These are phyloP conservation scores for Mormyrus hasselquistii DNA, from an alignment of 2,797 vertebrate species.

Conservation along the genomic window DNA sequence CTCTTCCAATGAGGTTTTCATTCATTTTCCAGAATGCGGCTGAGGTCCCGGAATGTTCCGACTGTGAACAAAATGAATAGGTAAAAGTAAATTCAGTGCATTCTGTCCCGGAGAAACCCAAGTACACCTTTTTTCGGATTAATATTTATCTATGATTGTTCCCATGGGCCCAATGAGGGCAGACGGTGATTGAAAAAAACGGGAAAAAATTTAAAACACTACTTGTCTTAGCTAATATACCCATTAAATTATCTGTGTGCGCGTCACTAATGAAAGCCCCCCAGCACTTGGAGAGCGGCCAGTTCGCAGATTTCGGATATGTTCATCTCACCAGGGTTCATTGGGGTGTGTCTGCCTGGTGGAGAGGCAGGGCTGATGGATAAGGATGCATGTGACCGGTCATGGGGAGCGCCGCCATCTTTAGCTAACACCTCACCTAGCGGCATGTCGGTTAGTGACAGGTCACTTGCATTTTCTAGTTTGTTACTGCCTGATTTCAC, in stretches of 20 bases:
- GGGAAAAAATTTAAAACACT: constrained; percentile 34
- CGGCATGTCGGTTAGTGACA: neutral
- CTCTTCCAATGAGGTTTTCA: neutral
- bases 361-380: neutral
- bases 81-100: neutral
- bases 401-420: neutral
- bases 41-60: neutral
- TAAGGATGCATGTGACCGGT: neutral
- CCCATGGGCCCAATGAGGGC: constrained; percentile 18
- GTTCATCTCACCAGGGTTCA: neutral
- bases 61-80: neutral
- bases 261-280: constrained; percentile 27
- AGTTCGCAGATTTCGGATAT: neutral
- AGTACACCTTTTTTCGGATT: constrained; percentile 27
- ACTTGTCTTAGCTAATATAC: constrained; percentile 35
- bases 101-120: constrained; percentile 28
- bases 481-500: neutral
- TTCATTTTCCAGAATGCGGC: neutral
- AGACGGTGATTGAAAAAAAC: constrained; percentile 36
- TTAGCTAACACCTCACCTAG: neutral
- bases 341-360: neutral
- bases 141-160: constrained; percentile 38
- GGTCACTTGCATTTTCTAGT: neutral
- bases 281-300: constrained; percentile 28
- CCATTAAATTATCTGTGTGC: constrained; percentile 34